Percentiles rank a stretch among this genome's conserved stretches.
Evolutionary conservation across 2,113 vertebrate species (phyloP).

Genomic region (Calonectris borealis): DNA sequence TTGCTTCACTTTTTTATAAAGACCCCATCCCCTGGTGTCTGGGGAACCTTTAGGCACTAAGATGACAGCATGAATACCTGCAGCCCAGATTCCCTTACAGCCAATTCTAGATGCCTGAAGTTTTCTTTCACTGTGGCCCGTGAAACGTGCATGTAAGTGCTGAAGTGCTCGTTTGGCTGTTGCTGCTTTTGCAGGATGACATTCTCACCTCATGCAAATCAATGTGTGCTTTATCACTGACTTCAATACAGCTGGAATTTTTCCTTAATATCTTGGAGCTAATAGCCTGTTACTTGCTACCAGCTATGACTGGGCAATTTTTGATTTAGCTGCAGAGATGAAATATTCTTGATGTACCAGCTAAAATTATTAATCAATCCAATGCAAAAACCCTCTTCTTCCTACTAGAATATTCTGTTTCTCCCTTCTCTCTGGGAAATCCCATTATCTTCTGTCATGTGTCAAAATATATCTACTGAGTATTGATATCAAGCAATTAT

Average conservation of each 20-base stretch:
- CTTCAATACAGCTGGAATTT: not conserved
- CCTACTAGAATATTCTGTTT: conserved; percentile 31
- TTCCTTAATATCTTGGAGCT: not conserved
- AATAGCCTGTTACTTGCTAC: not conserved
- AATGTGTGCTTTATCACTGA: not conserved
- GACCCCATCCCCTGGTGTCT: fast-evolving
- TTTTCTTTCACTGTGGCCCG: not conserved
- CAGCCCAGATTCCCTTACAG: not conserved
- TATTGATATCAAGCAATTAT: conserved; percentile 40
- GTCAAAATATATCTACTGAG: conserved; percentile 25
- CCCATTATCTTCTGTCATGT: conserved; percentile 22
- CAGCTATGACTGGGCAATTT: conserved; percentile 2
- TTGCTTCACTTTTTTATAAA: not conserved
- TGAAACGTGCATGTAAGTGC: not conserved
- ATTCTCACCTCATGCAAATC: not conserved
- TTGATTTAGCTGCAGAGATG: not conserved
- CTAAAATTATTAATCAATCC: conserved; percentile 16
- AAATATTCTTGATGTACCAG: not conserved
- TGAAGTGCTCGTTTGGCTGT: not conserved
- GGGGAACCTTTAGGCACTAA: not conserved
- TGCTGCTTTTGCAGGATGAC: not conserved
- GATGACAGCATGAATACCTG: not conserved
- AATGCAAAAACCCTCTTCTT: not conserved
- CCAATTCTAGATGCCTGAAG: not conserved
- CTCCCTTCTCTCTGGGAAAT: not conserved